These are phyloP conservation scores for Heterotis niloticus DNA, from an alignment of 2,113 vertebrate species.

Conservation along the genomic window DNA sequence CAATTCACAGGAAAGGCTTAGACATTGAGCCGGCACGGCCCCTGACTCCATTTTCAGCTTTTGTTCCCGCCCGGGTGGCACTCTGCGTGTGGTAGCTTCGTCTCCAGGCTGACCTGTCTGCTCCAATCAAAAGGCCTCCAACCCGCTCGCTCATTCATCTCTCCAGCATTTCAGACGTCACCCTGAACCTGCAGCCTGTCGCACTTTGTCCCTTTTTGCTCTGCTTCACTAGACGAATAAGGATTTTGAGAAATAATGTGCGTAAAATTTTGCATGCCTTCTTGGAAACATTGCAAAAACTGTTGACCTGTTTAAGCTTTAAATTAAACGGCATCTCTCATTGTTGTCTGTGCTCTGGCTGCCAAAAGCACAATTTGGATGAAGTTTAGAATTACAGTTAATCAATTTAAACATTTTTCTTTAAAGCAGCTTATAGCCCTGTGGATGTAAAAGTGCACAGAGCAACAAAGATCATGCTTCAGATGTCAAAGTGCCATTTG, in stretches of 20 bases:
- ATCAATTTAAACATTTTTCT: too few species aligned
- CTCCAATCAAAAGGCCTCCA: slow-evolving; percentile 68
- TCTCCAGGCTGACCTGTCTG: slow-evolving; percentile 71
- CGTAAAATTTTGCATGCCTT: slow-evolving; percentile 14
- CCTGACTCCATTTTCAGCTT: slow-evolving; percentile 80
- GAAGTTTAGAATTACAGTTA: too few species aligned
- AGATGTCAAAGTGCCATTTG: too few species aligned
- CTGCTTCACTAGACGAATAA: slow-evolving; percentile 14
- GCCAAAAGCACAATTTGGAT: neutral
- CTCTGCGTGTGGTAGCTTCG: slow-evolving; percentile 76
- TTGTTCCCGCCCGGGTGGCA: slow-evolving; percentile 79
- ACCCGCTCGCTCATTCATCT: slow-evolving; percentile 25
- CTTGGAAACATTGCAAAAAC: slow-evolving; percentile 5
- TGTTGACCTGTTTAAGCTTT: neutral
- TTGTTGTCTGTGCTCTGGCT: neutral
- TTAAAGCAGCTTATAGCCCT: too few species aligned
- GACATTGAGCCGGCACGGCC: slow-evolving; percentile 70
- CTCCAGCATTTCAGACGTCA: slow-evolving; percentile 11
- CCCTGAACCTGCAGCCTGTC: slow-evolving; percentile 4
- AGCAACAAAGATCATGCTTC: too few species aligned
- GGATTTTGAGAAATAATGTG: slow-evolving; percentile 21
- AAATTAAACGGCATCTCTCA: neutral
- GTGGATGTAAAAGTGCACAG: too few species aligned
- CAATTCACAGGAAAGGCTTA: slow-evolving; percentile 76
- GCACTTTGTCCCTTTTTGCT: neutral